Evolutionary conservation across 2,888 invertebrate genomes (phyloP), one percentile per base, ranked within the genome.

Genomic region (Coleophora flavipennella): DNA sequence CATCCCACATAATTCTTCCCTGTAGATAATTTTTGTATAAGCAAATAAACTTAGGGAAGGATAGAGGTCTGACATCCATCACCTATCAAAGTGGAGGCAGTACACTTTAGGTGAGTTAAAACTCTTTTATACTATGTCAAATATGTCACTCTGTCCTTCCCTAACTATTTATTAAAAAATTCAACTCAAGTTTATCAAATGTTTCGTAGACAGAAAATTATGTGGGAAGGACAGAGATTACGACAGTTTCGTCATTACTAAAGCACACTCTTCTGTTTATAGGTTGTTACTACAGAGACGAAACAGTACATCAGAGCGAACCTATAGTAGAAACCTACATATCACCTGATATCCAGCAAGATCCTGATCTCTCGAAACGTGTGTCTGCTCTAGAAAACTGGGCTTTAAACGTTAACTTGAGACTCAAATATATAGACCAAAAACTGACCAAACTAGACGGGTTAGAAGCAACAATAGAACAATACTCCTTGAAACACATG

Each of bases 101-200:
- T 53, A 72, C 77, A 75, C 79, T 79, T 79, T 75, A 74, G 84
- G 84, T 84, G 84, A 81, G 83, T 84, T 59, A 50, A n/a, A n/a
- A 49, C 55, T 59, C 54, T 51, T 60, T 50, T 62, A 52, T 65
- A 47, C 55, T 58, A 49, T 54, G 56, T 45, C 20, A 66, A 56
- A 60, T 57, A 63, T 65, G 58, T 63, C 51, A 65, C 87, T 88
- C 88, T 88, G 88, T 88, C 88, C 88, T 88, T 88, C 88, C 88
- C 88, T 85, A 85, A 72, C 60, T 57, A 61, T 38, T 7, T n/a
- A 20, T 36, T 25, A 39, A 39, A 33, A 28, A 38, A 39, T 36
- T 40, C 14, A n/a, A n/a, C n/a, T 38, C 39, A 33, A 33, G 6
- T 7, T 33, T 38, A 13, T 3, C 20, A 32, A 36, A 25, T 40